A percentile compares a stretch with the other conserved stretches of the same genome.
Conservation (phyloP, 2,797 vertebrate species). For the Paramormyrops hopkinsi region DNA sequence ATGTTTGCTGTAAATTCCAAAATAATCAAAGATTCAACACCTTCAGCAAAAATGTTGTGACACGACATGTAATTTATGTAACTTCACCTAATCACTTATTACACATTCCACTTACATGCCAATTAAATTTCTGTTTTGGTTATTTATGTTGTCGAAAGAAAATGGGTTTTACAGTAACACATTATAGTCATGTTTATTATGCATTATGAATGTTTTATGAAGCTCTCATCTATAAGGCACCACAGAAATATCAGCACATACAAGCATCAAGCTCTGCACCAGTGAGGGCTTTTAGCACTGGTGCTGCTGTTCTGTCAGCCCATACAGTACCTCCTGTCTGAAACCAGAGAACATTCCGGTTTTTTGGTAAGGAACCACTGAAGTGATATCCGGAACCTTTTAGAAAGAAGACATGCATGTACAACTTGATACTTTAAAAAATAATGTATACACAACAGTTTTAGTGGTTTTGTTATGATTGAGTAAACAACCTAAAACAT, state of each 20-base stretch:
- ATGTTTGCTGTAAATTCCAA: not conserved
- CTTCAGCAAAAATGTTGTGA: not conserved
- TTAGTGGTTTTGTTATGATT: not conserved
- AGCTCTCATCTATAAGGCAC: no score
- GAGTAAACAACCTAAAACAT: not conserved
- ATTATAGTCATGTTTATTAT: no score
- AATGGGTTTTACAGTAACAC: no score
- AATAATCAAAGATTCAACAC: not conserved
- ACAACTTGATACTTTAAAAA: not conserved
- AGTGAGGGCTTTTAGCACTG: constrained; percentile 20
- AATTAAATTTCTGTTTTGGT: no score
- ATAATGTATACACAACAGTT: not conserved
- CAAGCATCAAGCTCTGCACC: constrained; percentile 20
- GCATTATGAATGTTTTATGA: no score
- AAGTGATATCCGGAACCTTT: not conserved
- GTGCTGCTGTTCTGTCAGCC: not conserved
- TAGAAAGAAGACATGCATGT: not conserved
- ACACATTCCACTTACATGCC: no score
- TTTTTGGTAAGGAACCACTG: not conserved
- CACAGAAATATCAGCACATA: not conserved
- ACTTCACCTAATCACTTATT: no score
- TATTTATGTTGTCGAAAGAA: no score
- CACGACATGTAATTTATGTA: no score
- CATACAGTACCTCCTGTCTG: not conserved
- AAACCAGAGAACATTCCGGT: not conserved